Percentiles rank a stretch among this genome's conserved stretches.
These are phyloP conservation scores for Chloebia gouldiae DNA, from an alignment of 2,113 vertebrate species.

Conservation along the genomic window DNA sequence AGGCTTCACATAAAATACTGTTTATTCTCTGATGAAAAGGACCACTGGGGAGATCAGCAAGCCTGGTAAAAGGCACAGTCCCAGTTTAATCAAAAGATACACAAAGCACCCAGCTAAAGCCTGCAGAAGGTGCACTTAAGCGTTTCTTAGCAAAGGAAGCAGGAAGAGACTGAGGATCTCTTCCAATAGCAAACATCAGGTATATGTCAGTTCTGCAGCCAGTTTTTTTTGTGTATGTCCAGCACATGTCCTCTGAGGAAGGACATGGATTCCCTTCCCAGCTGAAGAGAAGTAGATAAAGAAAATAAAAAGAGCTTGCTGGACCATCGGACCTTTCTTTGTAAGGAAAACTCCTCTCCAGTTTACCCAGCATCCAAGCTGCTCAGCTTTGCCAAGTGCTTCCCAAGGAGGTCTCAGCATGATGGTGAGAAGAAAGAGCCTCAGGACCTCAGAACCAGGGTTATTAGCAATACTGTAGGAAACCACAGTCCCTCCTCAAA, in stretches of 20 bases:
- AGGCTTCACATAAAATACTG: background rate
- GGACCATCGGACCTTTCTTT: background rate
- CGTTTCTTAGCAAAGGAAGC: background rate
- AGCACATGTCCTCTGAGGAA: background rate
- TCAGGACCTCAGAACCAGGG: background rate
- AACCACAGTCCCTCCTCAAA: background rate
- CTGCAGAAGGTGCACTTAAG: background rate
- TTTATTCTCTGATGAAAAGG: background rate
- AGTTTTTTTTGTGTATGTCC: background rate
- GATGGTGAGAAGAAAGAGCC: background rate
- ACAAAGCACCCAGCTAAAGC: background rate
- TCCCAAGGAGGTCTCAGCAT: background rate
- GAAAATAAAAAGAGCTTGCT: background rate
- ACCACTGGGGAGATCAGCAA: background rate
- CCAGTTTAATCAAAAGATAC: background rate
- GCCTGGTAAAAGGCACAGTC: background rate
- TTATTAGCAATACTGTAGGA: background rate
- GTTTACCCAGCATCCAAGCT: background rate
- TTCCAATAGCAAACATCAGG: background rate
- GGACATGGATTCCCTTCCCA: background rate
- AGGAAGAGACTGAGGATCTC: background rate
- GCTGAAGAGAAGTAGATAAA: background rate
- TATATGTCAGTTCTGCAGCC: background rate
- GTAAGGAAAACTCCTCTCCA: background rate
- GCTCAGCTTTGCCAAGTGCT: background rate